These are phyloP conservation scores for Conus ventricosus DNA, from an alignment of 1,140 invertebrate species.

Conservation along the genomic window DNA sequence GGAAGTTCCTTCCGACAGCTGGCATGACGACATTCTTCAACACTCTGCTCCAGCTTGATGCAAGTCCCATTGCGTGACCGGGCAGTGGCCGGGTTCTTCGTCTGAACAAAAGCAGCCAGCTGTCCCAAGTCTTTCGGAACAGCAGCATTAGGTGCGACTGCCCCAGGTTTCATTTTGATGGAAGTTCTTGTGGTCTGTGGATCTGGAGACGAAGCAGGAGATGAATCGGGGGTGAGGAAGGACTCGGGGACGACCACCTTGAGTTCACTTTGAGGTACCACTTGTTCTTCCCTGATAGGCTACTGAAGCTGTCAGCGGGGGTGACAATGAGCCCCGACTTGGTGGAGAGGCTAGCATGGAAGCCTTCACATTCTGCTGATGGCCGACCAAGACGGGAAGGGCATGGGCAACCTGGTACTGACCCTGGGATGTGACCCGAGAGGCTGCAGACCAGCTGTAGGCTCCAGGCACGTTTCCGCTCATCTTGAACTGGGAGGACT, in stretches of 20 bases:
- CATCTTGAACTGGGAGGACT: constrained; percentile 10
- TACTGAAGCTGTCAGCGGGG: background rate
- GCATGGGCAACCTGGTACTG: constrained; percentile 24
- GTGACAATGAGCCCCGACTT: constrained; percentile 11
- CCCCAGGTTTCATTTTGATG: constrained; percentile 35
- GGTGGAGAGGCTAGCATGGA: background rate
- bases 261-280: constrained; percentile 60
- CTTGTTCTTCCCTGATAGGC: constrained; percentile 53
- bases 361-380: constrained; percentile 8
- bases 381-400: background rate
- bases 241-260: constrained; percentile 60
- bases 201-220: constrained; percentile 66
- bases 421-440: background rate
- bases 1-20: constrained; percentile 59
- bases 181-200: constrained; percentile 39
- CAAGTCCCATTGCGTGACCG: background rate
- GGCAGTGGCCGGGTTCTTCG: constrained; percentile 38
- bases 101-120: constrained; percentile 43
- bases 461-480: background rate
- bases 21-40: background rate
- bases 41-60: background rate
- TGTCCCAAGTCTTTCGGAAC: constrained; percentile 43
- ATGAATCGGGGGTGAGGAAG: constrained; percentile 67
- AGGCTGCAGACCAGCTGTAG: constrained; percentile 6
- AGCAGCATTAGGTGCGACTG: constrained; percentile 34